Conservation (phyloP, 2,888 invertebrate genomes). For the Xanthia togata region DNA sequence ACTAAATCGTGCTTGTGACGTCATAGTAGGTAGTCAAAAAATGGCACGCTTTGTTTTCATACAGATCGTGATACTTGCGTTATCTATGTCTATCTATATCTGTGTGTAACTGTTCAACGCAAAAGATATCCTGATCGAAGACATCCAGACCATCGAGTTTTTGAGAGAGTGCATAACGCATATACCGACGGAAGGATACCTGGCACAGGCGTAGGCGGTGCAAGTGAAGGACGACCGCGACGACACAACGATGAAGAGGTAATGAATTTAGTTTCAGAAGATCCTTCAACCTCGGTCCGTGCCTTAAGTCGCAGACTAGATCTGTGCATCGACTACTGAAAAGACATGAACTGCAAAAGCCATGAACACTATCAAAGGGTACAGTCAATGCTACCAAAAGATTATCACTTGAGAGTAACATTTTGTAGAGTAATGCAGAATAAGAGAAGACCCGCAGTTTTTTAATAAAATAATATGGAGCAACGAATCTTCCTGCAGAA, state of each 20-base stretch:
- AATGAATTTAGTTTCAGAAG: neutral
- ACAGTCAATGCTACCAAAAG: neutral
- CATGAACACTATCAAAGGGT: slow-evolving; percentile 1
- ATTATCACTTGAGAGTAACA: neutral
- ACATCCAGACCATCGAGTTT: too few species aligned
- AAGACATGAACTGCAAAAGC: neutral
- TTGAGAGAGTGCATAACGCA: too few species aligned
- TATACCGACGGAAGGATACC: too few species aligned
- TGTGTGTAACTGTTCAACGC: too few species aligned
- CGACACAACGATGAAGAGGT: neutral
- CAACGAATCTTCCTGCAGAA: neutral
- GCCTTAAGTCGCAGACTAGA: neutral
- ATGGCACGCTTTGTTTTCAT: too few species aligned
- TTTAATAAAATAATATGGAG: slow-evolving; percentile 1
- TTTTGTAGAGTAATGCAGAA: slow-evolving; percentile 1
- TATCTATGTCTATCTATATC: too few species aligned
- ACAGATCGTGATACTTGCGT: too few species aligned
- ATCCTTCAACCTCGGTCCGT: neutral
- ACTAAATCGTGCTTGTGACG: too few species aligned
- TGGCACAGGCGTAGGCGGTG: too few species aligned
- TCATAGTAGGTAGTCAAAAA: too few species aligned
- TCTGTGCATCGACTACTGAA: neutral
- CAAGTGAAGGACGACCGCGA: neutral
- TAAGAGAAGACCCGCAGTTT: neutral
- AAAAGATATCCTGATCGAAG: too few species aligned